Evolutionary conservation across 2,888 invertebrate genomes (phyloP), one percentile per base, ranked within the genome.

Genomic region (Ichneumon xanthorius): DNA sequence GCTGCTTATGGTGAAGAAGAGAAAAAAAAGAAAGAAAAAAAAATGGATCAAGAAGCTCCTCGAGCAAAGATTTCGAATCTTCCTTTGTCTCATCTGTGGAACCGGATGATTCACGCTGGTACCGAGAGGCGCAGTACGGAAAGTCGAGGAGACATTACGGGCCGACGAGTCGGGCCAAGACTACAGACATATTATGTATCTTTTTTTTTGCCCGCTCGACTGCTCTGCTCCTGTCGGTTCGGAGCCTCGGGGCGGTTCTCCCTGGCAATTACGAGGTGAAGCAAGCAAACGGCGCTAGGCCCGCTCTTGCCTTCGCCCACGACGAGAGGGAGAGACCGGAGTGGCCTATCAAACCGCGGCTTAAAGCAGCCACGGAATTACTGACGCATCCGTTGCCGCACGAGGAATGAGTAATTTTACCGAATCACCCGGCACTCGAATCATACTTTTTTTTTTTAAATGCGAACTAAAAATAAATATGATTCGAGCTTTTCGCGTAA

Each of bases 21-120:
- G 16, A 26, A 26, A 30, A 33, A n/a, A 26, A 33, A 61, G n/a
- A 26, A 3, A 30, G 16, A 22, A 53, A 61, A 75, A 68, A 78
- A 78, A 78, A 70, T 78, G 45, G 40, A 78, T 70, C 78, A 79
- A 45, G 68, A 79, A 78, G 68, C 68, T 78, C 22, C 48, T 63
- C 68, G 40, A 77, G 55, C 40, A 33, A 68, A 67, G 40, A 77
- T 40, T 70, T 58, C 19, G 68, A 40, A 70, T 58, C 58, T 78
- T 70, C 30, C 78, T 70, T 78, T 78, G 78, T 78, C 68, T 68
- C 78, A n/a, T n/a, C 50, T 22, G 30, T 19, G 16, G 33, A 78
- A 40, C n/a, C 45, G 45, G 40, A 70, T 30, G 58, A 68, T 78
- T 78, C 58, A 58, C 45, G 14, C 67, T 77, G 11, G 26, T 26